Percentiles rank a stretch among this genome's conserved stretches.
phyloP scores from a whole-genome alignment of 2,113 vertebrate species.

The Coreoperca whiteheadi region DNA sequence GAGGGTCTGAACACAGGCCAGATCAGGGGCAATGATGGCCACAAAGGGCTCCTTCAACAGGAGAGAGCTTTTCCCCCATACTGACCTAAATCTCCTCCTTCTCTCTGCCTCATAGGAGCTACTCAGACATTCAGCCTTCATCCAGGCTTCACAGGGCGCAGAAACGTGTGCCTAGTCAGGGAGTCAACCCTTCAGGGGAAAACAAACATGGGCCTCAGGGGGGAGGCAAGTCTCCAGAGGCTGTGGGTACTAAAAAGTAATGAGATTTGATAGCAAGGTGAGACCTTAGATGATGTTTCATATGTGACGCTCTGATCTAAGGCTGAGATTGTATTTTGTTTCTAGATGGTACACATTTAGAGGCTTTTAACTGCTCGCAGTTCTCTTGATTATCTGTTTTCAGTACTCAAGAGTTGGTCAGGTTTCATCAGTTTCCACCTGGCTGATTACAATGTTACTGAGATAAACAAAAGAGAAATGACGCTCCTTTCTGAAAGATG shows the following conservation, averaged over 20 bases:
- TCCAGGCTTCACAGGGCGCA: slow-evolving; percentile 46
- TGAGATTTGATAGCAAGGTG: slow-evolving; percentile 36
- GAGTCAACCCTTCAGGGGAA: slow-evolving; percentile 30
- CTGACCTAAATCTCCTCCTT: slow-evolving; percentile 72
- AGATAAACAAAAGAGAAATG: not conserved
- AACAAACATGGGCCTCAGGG: slow-evolving; percentile 26
- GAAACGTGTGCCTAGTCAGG: slow-evolving; percentile 42
- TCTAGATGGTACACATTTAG: slow-evolving; percentile 1
- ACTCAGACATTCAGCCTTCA: slow-evolving; percentile 64
- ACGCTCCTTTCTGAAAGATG: not conserved
- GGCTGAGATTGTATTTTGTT: slow-evolving; percentile 6
- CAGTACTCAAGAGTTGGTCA: not conserved
- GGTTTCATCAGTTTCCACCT: slow-evolving; percentile 1
- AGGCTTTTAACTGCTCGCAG: not conserved
- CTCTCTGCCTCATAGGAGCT: slow-evolving; percentile 30
- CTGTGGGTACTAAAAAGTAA: slow-evolving; percentile 44
- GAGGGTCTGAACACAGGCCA: slow-evolving; percentile 48
- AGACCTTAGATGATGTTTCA: slow-evolving; percentile 16
- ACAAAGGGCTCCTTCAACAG: slow-evolving; percentile 84
- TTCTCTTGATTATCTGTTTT: not conserved
- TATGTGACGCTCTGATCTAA: slow-evolving; percentile 16
- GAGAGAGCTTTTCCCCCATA: slow-evolving; percentile 48
- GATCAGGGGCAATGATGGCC: slow-evolving; percentile 51
- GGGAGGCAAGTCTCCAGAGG: slow-evolving; percentile 21
- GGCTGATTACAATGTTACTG: not conserved